Base-by-base conservation (phyloP, 1,140 invertebrate genomes). In the Nephila pilipes region DNA sequence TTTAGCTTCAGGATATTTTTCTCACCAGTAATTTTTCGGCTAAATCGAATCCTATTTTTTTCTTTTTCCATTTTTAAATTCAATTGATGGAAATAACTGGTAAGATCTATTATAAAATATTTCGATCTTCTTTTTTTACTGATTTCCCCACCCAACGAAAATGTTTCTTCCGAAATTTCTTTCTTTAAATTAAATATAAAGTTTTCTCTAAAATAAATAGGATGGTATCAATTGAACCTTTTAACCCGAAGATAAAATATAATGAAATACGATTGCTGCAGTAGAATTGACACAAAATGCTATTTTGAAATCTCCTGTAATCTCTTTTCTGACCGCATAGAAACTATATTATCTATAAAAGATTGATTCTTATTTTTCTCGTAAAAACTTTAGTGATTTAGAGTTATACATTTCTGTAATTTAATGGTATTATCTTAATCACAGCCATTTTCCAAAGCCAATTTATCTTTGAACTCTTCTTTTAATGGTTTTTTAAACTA, bases 391-490 rank as follows among this genome's bases (percentile, higher is more conserved):
- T 25, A 25, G 63, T 25, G 25, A 65, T n/a, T 65, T 65, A 65
- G n/a, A n/a, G n/a, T 65, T 25, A 65, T 65, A 25, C n/a, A n/a
- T 65, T 65, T 65, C 63, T n/a, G 25, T 65, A 65, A 65, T 65
- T 65, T 65, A 65, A 65, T 65, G 63, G 25, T 25, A n/a, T 65
- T 25, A n/a, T 25, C 63, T 65, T 65, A 25, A 65, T 14, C 22
- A 25, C n/a, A 65, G 22, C 22, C 63, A 2, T 65, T 65, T 65
- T n/a, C n/a, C 10, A 29, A n/a, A 65, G 14, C 10, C 22, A n/a
- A 65, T 65, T 65, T 25, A 65, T 65, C 25, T 65, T 29, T 29
- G 63, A 25, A 12, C 63, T 65, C 25, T 65, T 14, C 25, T 65
- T 65, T n/a, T 29, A 46, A 46, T 46, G 46, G 1, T 46, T 46